Percentiles rank a stretch among this genome's conserved stretches.
phyloP scores from a whole-genome alignment of 2,888 invertebrate genomes.

The Griposia aprilina region DNA sequence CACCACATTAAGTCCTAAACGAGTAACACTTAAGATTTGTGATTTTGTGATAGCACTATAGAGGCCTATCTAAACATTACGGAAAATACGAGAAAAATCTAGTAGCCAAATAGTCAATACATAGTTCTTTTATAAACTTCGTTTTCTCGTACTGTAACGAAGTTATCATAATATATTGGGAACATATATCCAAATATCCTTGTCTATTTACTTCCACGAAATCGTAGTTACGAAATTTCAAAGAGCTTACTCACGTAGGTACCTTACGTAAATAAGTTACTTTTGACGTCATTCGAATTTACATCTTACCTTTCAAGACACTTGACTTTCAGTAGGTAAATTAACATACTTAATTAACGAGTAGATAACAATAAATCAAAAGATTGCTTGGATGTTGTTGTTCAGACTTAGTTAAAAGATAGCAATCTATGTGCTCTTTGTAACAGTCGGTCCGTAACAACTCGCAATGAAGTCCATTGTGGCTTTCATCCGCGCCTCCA shows the following conservation, averaged over 20 bases:
- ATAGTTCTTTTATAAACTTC: slow-evolving; percentile 34
- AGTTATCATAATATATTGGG: slow-evolving; percentile 13
- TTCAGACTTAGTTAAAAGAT: slow-evolving; percentile 17
- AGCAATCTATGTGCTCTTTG: slow-evolving; percentile 22
- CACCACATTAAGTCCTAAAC: neutral
- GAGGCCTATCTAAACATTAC: neutral
- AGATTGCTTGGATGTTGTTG: neutral
- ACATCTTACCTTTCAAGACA: slow-evolving; percentile 36
- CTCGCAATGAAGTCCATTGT: slow-evolving; percentile 30
- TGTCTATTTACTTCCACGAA: slow-evolving; percentile 24
- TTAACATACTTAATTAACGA: slow-evolving; percentile 12
- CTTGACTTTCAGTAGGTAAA: slow-evolving; percentile 32
- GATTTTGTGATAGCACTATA: neutral
- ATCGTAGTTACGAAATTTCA: slow-evolving; percentile 22
- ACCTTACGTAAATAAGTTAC: slow-evolving; percentile 38
- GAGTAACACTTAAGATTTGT: neutral
- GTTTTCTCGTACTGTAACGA: slow-evolving; percentile 6
- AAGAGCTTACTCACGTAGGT: slow-evolving; percentile 32
- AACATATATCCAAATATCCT: slow-evolving; percentile 14
- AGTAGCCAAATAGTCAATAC: neutral
- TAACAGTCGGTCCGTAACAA: slow-evolving; percentile 3
- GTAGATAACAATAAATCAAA: slow-evolving; percentile 16
- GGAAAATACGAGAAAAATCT: neutral
- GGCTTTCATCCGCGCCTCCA: slow-evolving; percentile 13
- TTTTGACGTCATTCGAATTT: slow-evolving; percentile 51